Evolutionary conservation across 2,113 vertebrate genomes (phyloP).

Genomic region (Illadopsis cleaveri): DNA sequence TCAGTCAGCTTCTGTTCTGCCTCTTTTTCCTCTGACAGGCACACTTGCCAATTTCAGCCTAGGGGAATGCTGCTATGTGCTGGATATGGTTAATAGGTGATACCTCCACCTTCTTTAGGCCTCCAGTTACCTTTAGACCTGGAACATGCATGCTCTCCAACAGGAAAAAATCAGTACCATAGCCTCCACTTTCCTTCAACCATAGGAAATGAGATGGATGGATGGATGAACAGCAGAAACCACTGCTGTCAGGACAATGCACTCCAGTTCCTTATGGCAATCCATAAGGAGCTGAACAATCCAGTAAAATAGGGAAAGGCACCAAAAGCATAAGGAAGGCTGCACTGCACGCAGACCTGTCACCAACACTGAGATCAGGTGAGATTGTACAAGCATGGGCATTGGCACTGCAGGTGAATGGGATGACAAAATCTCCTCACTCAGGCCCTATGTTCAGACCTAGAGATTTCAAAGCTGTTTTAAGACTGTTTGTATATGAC

Average conservation of each 20-base stretch:
- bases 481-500: background rate
- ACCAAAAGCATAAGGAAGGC: background rate
- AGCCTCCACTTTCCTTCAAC: background rate
- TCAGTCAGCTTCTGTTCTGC: background rate
- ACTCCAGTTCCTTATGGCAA: background rate
- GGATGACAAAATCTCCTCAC: background rate
- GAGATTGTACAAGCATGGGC: accelerated
- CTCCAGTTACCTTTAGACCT: background rate
- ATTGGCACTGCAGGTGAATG: background rate
- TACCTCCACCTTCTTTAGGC: background rate
- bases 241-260: background rate
- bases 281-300: background rate
- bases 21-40: background rate
- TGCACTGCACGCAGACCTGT: background rate
- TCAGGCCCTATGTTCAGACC: background rate
- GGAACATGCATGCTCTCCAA: background rate
- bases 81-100: background rate
- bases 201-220: background rate
- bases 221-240: background rate
- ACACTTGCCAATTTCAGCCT: background rate
- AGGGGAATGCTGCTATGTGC: background rate
- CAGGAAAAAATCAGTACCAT: background rate
- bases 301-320: background rate
- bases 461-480: background rate
- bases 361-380: background rate